phyloP scores from a whole-genome alignment of 2,888 invertebrate species.

The Drosophila gaucha region DNA sequence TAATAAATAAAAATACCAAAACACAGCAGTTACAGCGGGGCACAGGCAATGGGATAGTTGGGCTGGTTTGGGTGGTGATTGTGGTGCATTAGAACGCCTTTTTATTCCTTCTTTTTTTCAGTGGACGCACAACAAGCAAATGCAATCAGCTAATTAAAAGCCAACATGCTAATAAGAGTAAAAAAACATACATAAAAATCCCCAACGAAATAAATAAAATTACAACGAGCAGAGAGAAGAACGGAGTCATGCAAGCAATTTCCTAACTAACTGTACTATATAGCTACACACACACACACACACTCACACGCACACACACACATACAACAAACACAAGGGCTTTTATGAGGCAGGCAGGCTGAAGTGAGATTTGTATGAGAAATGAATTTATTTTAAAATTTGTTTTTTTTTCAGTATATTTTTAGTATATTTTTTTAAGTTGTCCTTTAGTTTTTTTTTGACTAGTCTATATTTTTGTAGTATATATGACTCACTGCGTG shows the following conservation, averaged over 20 bases:
- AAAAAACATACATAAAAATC: conserved; percentile 10
- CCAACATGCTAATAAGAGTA: conserved; percentile 57
- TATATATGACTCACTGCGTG: conserved; percentile 85
- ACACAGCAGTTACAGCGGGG: neutral
- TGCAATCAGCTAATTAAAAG: conserved; percentile 71
- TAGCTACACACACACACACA: conserved; percentile 31
- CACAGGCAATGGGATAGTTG: neutral
- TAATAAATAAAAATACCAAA: conserved; percentile 8
- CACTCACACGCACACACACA: conserved; percentile 10
- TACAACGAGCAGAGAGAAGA: conserved; percentile 17
- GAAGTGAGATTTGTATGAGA: conserved; percentile 54
- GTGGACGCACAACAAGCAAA: conserved; percentile 40
- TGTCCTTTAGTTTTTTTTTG: conserved; percentile 28
- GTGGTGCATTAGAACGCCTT: conserved; percentile 3
- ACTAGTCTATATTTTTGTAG: conserved; percentile 31
- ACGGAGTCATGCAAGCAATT: conserved; percentile 38
- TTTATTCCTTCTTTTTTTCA: conserved; percentile 7
- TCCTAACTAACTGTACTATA: conserved; percentile 38
- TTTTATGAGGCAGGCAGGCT: conserved; percentile 52
- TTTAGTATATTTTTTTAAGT: conserved; percentile 24
- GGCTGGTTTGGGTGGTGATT: too few species aligned
- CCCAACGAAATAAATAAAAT: conserved; percentile 3
- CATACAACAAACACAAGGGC: conserved; percentile 45
- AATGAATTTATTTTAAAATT: conserved; percentile 17
- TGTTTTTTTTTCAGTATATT: conserved; percentile 36